phyloP scores from a whole-genome alignment of 2,888 invertebrate genomes.

The Cartodere bifasciata region DNA sequence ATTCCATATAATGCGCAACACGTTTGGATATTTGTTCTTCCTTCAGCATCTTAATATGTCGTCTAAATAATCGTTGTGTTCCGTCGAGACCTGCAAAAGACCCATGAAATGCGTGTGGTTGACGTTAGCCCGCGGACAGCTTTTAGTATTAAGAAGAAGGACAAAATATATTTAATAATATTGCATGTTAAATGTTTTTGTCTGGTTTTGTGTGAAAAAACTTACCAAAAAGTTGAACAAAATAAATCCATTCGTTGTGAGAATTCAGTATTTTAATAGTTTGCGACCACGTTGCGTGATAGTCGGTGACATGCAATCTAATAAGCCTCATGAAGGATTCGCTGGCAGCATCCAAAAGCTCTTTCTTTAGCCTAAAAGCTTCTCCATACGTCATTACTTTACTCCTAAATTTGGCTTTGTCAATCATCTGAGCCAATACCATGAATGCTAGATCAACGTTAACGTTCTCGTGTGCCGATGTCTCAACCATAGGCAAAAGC shows the following conservation, averaged over 20 bases:
- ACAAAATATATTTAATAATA: background rate
- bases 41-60: constrained; percentile 67
- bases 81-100: constrained; percentile 34
- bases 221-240: constrained; percentile 79
- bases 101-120: background rate
- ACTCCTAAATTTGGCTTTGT: constrained; percentile 66
- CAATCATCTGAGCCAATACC: constrained; percentile 81
- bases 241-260: constrained; percentile 80
- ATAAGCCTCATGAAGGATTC: constrained; percentile 84
- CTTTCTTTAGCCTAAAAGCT: constrained; percentile 74
- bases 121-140: constrained; percentile 17
- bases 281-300: constrained; percentile 75
- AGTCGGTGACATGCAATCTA: constrained; percentile 69
- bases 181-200: background rate
- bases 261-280: constrained; percentile 75
- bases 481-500: constrained; percentile 80
- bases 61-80: constrained; percentile 56
- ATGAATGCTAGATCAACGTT: constrained; percentile 90
- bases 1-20: constrained; percentile 63
- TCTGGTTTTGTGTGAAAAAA: no score
- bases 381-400: constrained; percentile 67
- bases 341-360: constrained; percentile 78
- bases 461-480: constrained; percentile 90
- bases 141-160: no score
- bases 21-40: constrained; percentile 69